Evolutionary conservation across 2,888 invertebrate genomes (phyloP), one percentile per base, ranked within the genome.

Genomic region (Charanyca ferruginea): DNA sequence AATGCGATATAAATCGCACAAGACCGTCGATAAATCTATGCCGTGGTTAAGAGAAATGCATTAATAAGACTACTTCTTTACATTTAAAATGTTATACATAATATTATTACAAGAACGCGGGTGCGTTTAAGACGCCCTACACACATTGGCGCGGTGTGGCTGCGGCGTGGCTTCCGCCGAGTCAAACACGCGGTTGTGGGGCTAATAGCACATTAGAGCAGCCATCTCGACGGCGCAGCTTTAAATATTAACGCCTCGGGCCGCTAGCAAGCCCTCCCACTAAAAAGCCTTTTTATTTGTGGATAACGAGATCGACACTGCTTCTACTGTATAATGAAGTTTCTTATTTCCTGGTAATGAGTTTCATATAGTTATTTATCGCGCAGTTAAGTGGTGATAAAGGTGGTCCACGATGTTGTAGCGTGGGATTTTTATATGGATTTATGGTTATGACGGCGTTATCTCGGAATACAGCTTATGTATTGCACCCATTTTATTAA

Each of bases 151-250:
- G 58, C 51, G 49, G 66, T 41, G 52, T 60, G 63, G 47, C 66
- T 47, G 63, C 45, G 75, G 71, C 73, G 65, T 58, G 62, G 66
- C 73, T 73, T 75, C 66, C 75, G 75, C 69, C 69, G 82, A 87
- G 86, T 85, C 84, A 87, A 88, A 87, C 83, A 83, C 83, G 87
- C 84, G 88, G 89, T 85, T 88, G 79, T 81, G 83, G 77, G 75
- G 87, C 89, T 91, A 92, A 93, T 91, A 92, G 91, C 91, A 90
- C 92, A 93, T 93, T 92, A 93, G 90, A 90, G 88, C 84, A 85
- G 85, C 89, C 89, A 89, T 89, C 90, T 90, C 89, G 83, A 77
- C 85, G 80, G 85, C 86, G 84, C 82, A 86, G 87, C 87, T 91
- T 93, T 91, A 91, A 93, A 93, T 93, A 93, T 93, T 93, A 91